phyloP scores from a whole-genome alignment of 2,888 invertebrate species.

The Drosophila cracens region DNA sequence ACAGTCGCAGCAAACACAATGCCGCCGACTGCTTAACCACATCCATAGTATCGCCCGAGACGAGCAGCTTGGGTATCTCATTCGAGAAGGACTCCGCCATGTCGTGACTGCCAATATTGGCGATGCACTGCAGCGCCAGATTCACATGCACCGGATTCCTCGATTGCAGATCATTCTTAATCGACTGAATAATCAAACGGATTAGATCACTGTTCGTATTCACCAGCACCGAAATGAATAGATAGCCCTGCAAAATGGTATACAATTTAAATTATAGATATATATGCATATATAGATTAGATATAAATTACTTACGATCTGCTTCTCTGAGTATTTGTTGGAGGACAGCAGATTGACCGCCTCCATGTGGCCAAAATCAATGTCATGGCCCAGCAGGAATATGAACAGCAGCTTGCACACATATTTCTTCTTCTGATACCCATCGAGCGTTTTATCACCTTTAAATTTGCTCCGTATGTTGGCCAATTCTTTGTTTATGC shows the following conservation, averaged over 20 bases:
- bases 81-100: constrained; percentile 99
- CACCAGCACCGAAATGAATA: constrained; percentile 99
- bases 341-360: constrained; percentile 99
- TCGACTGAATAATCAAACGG: constrained; percentile 99
- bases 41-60: constrained; percentile 99
- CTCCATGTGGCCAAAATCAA: constrained; percentile 99
- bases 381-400: constrained; percentile 99
- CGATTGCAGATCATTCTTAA: constrained; percentile 98
- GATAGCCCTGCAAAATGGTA: constrained; percentile 91
- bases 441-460: constrained; percentile 99
- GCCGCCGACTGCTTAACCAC: constrained; percentile 99
- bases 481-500: constrained; percentile 99
- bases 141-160: constrained; percentile 99
- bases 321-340: constrained; percentile 99
- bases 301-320: constrained; percentile 91
- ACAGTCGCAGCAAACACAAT: constrained; percentile 95
- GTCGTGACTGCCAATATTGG: constrained; percentile 99
- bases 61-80: constrained; percentile 98
- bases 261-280: not conserved
- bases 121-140: constrained; percentile 99
- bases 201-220: constrained; percentile 99
- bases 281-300: constrained; percentile 1
- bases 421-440: constrained; percentile 99
- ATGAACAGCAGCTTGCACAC: constrained; percentile 99
- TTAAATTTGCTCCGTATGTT: constrained; percentile 99